phyloP scores from a whole-genome alignment of 2,797 vertebrate genomes.

The Melanotaenia boesemani region DNA sequence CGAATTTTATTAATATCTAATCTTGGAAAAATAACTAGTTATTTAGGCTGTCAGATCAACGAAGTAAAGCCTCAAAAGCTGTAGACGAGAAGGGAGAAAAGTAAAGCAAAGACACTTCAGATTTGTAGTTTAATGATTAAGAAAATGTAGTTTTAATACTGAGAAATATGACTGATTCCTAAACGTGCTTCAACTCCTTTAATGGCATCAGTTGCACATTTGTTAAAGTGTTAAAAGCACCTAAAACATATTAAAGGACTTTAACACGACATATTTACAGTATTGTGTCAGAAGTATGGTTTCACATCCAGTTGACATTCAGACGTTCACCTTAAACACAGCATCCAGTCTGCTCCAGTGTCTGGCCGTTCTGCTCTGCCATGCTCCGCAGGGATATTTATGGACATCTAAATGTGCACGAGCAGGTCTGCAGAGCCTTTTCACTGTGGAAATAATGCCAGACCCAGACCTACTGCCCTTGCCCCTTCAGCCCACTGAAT shows the following conservation, averaged over 20 bases:
- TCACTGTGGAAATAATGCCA: slow-evolving; percentile 67
- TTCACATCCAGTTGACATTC: slow-evolving; percentile 36
- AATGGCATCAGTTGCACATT: not conserved
- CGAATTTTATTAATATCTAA: not conserved
- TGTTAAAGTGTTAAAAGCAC: not conserved
- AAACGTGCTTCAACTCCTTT: not conserved
- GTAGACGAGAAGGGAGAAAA: too few species aligned
- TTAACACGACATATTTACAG: slow-evolving; percentile 3
- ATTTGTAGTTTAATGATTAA: too few species aligned
- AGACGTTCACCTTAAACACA: slow-evolving; percentile 34
- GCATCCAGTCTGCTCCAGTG: slow-evolving; percentile 10
- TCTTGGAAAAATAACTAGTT: not conserved
- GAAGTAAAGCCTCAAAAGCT: not conserved
- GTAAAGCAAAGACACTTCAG: too few species aligned
- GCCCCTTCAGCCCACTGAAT: slow-evolving; percentile 66
- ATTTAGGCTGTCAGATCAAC: too few species aligned
- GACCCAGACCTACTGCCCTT: slow-evolving; percentile 70
- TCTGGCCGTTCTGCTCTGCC: slow-evolving; percentile 42
- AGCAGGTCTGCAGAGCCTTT: slow-evolving; percentile 68
- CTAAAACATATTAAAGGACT: slow-evolving; percentile 13
- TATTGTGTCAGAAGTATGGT: slow-evolving; percentile 8
- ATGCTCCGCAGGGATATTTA: slow-evolving; percentile 66
- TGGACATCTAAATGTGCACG: slow-evolving; percentile 63
- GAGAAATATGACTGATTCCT: not conserved
- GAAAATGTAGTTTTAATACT: slow-evolving; percentile 7